Base-by-base conservation (phyloP, 2,888 invertebrate genomes). In the Neria commutata region DNA sequence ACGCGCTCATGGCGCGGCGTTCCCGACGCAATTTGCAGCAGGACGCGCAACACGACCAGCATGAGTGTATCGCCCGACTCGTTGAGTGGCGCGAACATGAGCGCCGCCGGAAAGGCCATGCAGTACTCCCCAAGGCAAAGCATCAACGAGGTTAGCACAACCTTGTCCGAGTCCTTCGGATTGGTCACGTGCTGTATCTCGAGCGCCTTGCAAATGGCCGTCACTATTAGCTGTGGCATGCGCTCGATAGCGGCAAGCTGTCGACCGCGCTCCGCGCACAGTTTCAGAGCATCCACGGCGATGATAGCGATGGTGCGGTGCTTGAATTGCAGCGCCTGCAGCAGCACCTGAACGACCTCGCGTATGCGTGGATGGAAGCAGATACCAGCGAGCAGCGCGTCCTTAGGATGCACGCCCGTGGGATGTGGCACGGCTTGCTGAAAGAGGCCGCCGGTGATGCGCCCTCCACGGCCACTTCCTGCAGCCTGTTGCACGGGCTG, bases 111-210 rank as follows among this genome's bases (percentile, higher is more conserved):
- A 68, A 96, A 87, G 49, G 90, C 86, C 87, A 97, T 94, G 56
- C 95, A 95, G 89, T 95, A 96, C 82, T 97, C 96, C 0, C 95
- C 94, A 61, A 98, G 84, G 76, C 95, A 94, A 56, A 96, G 87
- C 72, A 97, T 86, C 68, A 96, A 84, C 0, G 94, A 91, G 26
- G 80, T 81, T 2, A 82, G 63, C 24, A 81, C 77, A 34, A 76
- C 73, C 61, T 82, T 82, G 54, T 82, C 82, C 0, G 78, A 73
- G 56, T 82, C 81, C 57, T 77, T 78, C 2, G 81, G 81, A 67
- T 76, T 78, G 14, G 73, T 61, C 0, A 81, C 77, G 54, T 77
- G 76, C 62, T 82, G 81, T 48, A 82, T 79, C 65, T 82, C 81
- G 26, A 82, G 61, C 0, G 82, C 82, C 53, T 78, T 78, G 54